Base-by-base conservation (phyloP, 1,140 invertebrate species). In the Liolophura sinensis region DNA sequence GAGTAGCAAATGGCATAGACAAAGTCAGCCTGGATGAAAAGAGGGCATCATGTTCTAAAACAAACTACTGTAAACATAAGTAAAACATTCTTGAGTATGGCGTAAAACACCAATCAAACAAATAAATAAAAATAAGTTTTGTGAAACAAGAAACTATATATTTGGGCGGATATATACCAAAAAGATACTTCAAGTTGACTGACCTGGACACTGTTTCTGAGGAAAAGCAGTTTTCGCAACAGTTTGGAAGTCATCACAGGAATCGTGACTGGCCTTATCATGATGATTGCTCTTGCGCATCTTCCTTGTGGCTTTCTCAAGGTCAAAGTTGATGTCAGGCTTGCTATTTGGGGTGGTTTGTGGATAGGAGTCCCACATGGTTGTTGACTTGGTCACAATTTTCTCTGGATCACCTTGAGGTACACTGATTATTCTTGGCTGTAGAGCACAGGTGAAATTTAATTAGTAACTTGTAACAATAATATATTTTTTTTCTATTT, bases 351-450 rank as follows among this genome's bases (percentile, higher is more conserved):
- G 60, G 4, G 68, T 40, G 47, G 69, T 62, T n/a, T 60, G 52
- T 54, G 55, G 63, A 58, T 66, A 81, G 9, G 77, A 78, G 6
- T 65, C 64, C 54, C 73, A 64, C 73, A 78, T 79, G 3, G 75
- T 78, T 55, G 79, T 77, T 20, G 71, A 65, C 46, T 62, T 70
- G 51, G 67, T 60, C 0, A 60, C 57, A 31, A 72, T 68, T 58
- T 78, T 79, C 14, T 68, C 67, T 16, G 70, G 71, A 52, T 81
- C 79, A 22, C 79, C 79, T 15, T 60, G 58, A 14, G 79, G 79
- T 24, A 81, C 72, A 67, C 75, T 81, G 16, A 73, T 73, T 47
- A 76, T 73, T 27, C 74, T 72, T 5, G 79, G 76, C 79, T 81
- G 59, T n/a, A 61, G 47, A 12, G 24, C 50, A 11, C n/a, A 65